phyloP scores from a whole-genome alignment of 1,140 invertebrate species.

The Drosophila sp. region DNA sequence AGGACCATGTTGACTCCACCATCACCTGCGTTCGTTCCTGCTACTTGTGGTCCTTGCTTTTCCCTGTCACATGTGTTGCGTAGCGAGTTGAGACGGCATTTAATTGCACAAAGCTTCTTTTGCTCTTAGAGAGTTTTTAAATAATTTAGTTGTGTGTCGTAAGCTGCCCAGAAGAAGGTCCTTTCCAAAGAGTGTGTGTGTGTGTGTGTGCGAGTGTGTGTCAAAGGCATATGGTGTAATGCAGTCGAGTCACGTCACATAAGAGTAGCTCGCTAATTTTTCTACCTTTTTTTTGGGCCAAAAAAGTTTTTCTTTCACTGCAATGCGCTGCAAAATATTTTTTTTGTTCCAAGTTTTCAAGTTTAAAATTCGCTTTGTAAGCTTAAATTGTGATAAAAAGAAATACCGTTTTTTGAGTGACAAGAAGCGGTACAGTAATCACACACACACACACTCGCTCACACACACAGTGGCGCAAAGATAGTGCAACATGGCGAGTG shows the following conservation, averaged over 20 bases:
- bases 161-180: conserved; percentile 41
- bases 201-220: conserved; percentile 20
- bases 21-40: neutral
- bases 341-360: conserved; percentile 9
- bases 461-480: conserved; percentile 23
- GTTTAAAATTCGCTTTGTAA: conserved; percentile 47
- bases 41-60: neutral
- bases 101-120: conserved; percentile 76
- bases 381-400: conserved; percentile 35
- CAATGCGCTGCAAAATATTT: conserved; percentile 55
- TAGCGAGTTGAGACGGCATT: conserved; percentile 64
- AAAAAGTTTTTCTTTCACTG: conserved; percentile 57
- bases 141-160: conserved; percentile 73
- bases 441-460: conserved; percentile 5
- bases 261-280: conserved; percentile 72
- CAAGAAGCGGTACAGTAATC: conserved; percentile 39
- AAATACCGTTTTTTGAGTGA: conserved; percentile 33
- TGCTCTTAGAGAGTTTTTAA: conserved; percentile 74
- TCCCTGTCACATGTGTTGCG: conserved; percentile 68
- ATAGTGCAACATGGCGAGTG: conserved; percentile 57
- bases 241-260: conserved; percentile 74
- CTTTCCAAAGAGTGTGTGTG: neutral
- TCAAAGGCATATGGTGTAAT: conserved; percentile 59
- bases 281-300: conserved; percentile 57
- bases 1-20: conserved; percentile 27